These are phyloP conservation scores for Aphaenogaster rudis DNA, from an alignment of 1,140 invertebrate genomes.

Conservation along the genomic window DNA sequence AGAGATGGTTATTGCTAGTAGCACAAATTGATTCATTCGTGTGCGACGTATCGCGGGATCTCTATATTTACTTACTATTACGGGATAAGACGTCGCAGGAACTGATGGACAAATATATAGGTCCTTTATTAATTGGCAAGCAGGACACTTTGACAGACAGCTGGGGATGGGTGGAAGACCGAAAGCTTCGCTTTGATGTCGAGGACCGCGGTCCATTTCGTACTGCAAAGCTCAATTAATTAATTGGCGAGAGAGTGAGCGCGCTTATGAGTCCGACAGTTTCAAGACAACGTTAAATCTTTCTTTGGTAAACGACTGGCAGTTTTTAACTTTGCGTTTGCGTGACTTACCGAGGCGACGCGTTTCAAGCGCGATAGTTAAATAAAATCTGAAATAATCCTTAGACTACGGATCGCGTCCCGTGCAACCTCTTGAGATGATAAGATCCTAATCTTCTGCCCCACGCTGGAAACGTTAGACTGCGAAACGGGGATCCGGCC, in stretches of 20 bases:
- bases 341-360: neutral
- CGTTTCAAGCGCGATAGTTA: neutral
- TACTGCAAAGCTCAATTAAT: conserved; percentile 82
- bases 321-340: neutral
- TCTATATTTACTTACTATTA: conserved; percentile 83
- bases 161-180: conserved; percentile 61
- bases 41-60: conserved; percentile 33
- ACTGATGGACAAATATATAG: conserved; percentile 79
- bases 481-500: conserved; percentile 34
- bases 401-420: neutral
- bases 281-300: conserved; percentile 69
- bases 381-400: conserved; percentile 27
- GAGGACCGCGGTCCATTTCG: conserved; percentile 81
- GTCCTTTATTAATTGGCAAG: conserved; percentile 83
- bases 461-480: conserved; percentile 15
- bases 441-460: conserved; percentile 43
- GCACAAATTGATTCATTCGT: conserved; percentile 27
- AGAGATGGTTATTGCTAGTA: neutral
- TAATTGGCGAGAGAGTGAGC: conserved; percentile 77
- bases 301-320: conserved; percentile 13
- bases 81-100: conserved; percentile 79
- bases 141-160: conserved; percentile 80
- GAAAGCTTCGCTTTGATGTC: conserved; percentile 81
- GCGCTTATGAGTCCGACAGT: conserved; percentile 59
- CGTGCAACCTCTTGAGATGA: neutral